These are phyloP conservation scores for Lepidonotus clava DNA, from an alignment of 2,888 invertebrate species.

Conservation along the genomic window DNA sequence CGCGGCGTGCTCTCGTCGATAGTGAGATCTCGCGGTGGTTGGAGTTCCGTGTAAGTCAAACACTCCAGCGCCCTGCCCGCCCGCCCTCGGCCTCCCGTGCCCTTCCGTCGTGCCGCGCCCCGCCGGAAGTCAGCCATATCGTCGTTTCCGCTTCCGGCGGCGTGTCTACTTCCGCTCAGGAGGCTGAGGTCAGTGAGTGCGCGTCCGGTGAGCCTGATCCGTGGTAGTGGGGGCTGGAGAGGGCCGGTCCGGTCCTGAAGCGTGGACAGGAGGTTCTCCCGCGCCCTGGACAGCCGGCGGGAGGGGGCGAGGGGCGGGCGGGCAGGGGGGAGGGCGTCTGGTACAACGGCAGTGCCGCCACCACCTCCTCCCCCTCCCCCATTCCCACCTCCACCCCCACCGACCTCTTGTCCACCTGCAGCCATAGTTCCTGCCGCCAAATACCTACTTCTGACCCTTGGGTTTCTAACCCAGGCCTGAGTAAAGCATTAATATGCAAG, in stretches of 20 bases:
- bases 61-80: neutral
- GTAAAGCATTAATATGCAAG: too few relatives aligned
- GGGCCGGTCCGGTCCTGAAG: slow-evolving; percentile 2
- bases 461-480: too few relatives aligned
- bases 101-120: neutral
- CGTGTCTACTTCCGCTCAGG: neutral
- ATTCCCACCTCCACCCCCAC: neutral
- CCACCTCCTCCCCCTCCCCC: neutral
- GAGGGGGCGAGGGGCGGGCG: neutral
- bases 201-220: neutral
- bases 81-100: neutral
- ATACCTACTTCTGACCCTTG: too few relatives aligned
- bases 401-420: too few relatives aligned
- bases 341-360: neutral
- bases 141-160: neutral
- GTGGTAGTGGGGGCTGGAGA: neutral
- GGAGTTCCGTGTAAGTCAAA: neutral
- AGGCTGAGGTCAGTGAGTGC: neutral
- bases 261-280: slow-evolving; percentile 11
- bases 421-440: too few relatives aligned
- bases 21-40: neutral
- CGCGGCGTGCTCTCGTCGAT: neutral
- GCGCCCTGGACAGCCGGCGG: neutral
- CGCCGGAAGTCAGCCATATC: neutral
- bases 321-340: neutral